Base-by-base conservation (phyloP, 1,140 invertebrate genomes). In the Mya arenaria region DNA sequence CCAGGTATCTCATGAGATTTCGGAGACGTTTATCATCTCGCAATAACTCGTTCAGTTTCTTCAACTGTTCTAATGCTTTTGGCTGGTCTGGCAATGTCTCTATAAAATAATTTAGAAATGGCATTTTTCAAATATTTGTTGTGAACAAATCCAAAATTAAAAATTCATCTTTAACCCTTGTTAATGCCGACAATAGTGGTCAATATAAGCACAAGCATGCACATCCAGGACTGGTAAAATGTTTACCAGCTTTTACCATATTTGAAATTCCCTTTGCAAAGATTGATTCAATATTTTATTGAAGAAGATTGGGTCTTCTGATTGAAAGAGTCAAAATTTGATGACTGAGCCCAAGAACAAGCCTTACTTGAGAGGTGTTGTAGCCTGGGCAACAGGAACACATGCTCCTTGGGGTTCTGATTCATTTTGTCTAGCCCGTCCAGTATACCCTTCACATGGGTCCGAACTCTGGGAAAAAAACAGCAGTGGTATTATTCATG, bases 51-150 rank as follows among this genome's bases (percentile, higher is more conserved):
- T 96, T 97, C 89, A 99, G 98, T 90, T 97, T 97, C 69, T 96
- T 96, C 37, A 99, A 92, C 92, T 97, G 98, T 92, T 99, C 98
- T 85, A 96, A 95, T 0, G 97, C 96, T 92, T 99, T 99, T 74
- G 97, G 95, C 1, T 97, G 96, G 90, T 99, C 97, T 0, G 98
- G 97, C n/a, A 99, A 93, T 89, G 96, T 97, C 84, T 90, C 91
- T 92, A 68, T 13, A 78, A 82, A 19, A 78, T 32, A 36, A 34
- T n/a, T n/a, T n/a, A n/a, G n/a, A n/a, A n/a, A n/a, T n/a, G n/a
- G n/a, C n/a, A n/a, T n/a, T n/a, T n/a, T n/a, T n/a, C n/a, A n/a
- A n/a, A n/a, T n/a, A n/a, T n/a, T n/a, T n/a, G n/a, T n/a, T n/a
- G n/a, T n/a, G n/a, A n/a, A n/a, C n/a, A n/a, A n/a, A n/a, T n/a